These are phyloP conservation scores for Siniperca undulata DNA, from an alignment of 2,797 vertebrate species.

Conservation along the genomic window DNA sequence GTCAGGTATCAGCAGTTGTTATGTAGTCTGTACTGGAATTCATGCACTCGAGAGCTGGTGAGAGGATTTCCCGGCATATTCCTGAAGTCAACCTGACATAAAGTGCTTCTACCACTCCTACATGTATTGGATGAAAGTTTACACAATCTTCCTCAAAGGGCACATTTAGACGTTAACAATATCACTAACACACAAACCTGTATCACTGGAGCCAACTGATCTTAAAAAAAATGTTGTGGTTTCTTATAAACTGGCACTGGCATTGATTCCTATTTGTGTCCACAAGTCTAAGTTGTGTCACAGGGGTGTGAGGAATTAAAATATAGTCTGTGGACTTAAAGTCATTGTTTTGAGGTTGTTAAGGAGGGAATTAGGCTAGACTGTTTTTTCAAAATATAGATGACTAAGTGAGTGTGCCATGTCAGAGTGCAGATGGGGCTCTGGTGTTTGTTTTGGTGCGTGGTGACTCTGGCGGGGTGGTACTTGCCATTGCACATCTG, in stretches of 20 bases:
- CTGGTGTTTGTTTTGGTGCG: constrained; percentile 52
- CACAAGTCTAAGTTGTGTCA: constrained; percentile 3
- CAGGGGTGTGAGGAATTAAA: constrained; percentile 8
- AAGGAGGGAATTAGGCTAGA: constrained; percentile 37
- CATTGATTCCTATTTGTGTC: not conserved
- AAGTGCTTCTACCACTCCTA: constrained; percentile 24
- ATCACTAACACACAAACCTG: not conserved
- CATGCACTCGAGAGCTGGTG: not conserved
- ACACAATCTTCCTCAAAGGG: constrained; percentile 1
- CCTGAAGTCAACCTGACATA: constrained; percentile 47
- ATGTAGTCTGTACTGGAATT: not conserved
- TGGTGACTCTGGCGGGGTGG: constrained; percentile 57
- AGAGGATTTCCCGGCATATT: constrained; percentile 16
- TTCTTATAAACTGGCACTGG: constrained; percentile 6
- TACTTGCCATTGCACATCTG: constrained; percentile 61
- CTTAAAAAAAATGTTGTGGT: not conserved
- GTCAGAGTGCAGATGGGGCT: constrained; percentile 27
- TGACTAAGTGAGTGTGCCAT: constrained; percentile 20
- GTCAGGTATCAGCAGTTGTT: constrained; percentile 4
- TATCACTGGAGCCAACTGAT: not conserved
- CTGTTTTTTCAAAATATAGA: not conserved
- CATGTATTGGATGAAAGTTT: constrained; percentile 33
- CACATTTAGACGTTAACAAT: constrained; percentile 13
- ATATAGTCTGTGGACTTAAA: not conserved
- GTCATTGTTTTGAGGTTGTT: constrained; percentile 42